phyloP scores from a whole-genome alignment of 2,113 vertebrate species.

The Semicossyphus pulcher region DNA sequence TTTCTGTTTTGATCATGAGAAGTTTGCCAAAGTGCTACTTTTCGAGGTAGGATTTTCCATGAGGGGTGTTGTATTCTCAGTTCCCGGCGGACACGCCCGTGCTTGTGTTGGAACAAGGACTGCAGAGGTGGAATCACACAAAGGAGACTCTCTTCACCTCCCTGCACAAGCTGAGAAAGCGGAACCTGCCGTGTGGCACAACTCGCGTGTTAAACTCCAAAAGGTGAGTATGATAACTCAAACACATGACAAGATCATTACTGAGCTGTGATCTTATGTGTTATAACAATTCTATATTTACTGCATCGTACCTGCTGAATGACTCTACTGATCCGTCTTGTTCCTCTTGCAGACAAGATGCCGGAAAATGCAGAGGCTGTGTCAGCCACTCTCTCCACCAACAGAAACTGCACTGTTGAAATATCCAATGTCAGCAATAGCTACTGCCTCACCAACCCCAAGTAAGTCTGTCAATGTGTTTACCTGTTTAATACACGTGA shows the following conservation, averaged over 20 bases:
- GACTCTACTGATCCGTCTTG: neutral
- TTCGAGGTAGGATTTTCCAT: neutral
- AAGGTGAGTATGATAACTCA: conserved; percentile 62
- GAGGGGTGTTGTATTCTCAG: neutral
- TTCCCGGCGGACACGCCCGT: conserved; percentile 51
- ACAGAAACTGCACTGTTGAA: conserved; percentile 82
- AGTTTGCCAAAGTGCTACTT: neutral
- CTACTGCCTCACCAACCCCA: conserved; percentile 81
- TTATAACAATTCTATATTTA: neutral
- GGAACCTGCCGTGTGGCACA: conserved; percentile 31
- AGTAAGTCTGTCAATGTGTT: conserved; percentile 66
- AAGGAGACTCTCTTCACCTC: conserved; percentile 33
- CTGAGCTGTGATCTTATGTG: neutral
- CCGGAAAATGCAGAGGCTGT: conserved; percentile 76
- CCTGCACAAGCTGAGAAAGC: conserved; percentile 41
- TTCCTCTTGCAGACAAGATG: conserved; percentile 62
- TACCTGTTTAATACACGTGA: neutral
- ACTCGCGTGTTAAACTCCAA: conserved; percentile 19
- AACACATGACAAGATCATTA: neutral
- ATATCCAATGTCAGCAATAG: conserved; percentile 69
- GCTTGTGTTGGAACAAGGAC: conserved; percentile 50
- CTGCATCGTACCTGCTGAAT: neutral
- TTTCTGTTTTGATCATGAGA: neutral
- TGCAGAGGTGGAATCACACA: conserved; percentile 43
- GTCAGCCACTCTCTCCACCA: conserved; percentile 79